Evolutionary conservation across 1,140 invertebrate species (phyloP), one percentile per base, ranked within the genome.

Genomic region (Antheraea mylitta): DNA sequence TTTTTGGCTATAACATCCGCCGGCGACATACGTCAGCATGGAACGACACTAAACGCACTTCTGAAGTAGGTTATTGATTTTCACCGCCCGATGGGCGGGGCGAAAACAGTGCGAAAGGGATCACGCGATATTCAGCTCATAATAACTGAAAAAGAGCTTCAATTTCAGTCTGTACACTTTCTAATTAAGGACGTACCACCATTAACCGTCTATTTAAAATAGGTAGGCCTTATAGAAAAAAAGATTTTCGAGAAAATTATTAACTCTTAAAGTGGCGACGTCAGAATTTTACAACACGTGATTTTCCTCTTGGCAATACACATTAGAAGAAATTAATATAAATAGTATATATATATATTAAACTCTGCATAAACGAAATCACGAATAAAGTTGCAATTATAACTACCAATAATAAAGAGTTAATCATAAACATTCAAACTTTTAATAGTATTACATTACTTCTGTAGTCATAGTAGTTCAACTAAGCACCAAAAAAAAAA

Each of bases 201-300:
- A 90, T 90, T 91, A 89, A 87, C 81, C 82, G 88, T 88, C 89
- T 91, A 88, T 91, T 91, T 87, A 85, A 91, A 90, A 91, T 88
- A 89, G 85, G 86, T 85, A 87, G 85, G 81, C 79, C 76, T 83
- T 75, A 72, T 75, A 76, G 76, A 81, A 75, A 81, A 83, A 87
- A 87, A 80, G 78, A 84, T 82, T 83, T 83, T 79, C 77, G 73
- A 73, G 72, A 81, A 78, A 82, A 78, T 76, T 72, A 80, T 76
- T 68, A 75, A 68, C n/a, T 77, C 75, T 72, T 76, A 69, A 79
- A 80, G 72, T 71, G 74, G 66, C 60, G 42, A 73, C 64, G 75
- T 73, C 76, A 71, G 66, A 74, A 75, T 74, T 74, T 73, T 62
- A 69, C 38, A 11, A 42, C 66, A 70, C 22, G 19, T 30, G 60